Conservation (phyloP, 2,888 invertebrate genomes). For the Rhingia rostrata region DNA sequence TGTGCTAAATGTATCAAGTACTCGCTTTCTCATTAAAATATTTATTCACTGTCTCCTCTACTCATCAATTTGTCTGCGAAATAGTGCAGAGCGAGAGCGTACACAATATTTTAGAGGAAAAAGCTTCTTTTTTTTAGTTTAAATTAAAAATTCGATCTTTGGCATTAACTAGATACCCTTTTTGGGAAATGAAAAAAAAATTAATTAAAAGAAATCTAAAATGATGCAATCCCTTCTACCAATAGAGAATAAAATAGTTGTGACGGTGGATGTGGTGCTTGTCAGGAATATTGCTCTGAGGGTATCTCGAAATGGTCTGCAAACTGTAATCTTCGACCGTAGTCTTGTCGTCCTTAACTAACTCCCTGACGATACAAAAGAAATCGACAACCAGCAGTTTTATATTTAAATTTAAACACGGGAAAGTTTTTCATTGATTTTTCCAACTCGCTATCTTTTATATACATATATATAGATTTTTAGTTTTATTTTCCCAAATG, state of each 20-base stretch:
- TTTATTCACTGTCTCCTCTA: slow-evolving; percentile 38
- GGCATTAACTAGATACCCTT: slow-evolving; percentile 21
- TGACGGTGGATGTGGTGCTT: too few species aligned
- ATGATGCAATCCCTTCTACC: slow-evolving; percentile 10
- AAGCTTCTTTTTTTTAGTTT: slow-evolving; percentile 42
- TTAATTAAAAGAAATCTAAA: slow-evolving; percentile 60
- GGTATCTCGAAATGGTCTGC: neutral
- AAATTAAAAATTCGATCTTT: slow-evolving; percentile 51
- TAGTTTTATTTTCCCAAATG: neutral
- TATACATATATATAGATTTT: slow-evolving; percentile 2
- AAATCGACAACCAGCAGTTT: slow-evolving; percentile 60
- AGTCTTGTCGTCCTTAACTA: neutral
- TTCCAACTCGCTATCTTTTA: slow-evolving; percentile 7
- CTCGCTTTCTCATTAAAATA: slow-evolving; percentile 46
- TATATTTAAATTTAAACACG: slow-evolving; percentile 57
- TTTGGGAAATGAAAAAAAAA: slow-evolving; percentile 19
- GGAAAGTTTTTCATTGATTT: slow-evolving; percentile 53
- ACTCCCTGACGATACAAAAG: slow-evolving; percentile 2
- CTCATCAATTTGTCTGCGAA: slow-evolving; percentile 13
- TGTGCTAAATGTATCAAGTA: slow-evolving; percentile 33
- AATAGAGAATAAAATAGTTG: too few species aligned
- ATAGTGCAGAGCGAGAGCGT: neutral
- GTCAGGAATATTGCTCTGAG: neutral
- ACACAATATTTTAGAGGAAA: slow-evolving; percentile 2
- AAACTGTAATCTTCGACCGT: neutral